phyloP scores from a whole-genome alignment of 2,797 vertebrate species.

The Neosilurus mollespiculum region DNA sequence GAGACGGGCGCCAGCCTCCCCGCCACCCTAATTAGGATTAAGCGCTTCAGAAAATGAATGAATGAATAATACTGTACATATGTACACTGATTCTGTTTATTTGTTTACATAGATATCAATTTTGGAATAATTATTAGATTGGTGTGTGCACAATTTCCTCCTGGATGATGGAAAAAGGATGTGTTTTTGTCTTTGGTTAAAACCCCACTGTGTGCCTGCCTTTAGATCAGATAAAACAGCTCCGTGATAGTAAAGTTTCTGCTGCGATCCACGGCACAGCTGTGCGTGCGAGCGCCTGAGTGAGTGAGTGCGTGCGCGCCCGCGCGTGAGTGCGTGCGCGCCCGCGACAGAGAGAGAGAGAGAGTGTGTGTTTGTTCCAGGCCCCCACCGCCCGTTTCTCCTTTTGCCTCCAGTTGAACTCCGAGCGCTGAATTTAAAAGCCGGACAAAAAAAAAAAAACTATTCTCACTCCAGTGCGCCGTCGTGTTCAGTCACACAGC shows the following conservation, averaged over 20 bases:
- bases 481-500: constrained; percentile 41
- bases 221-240: background rate
- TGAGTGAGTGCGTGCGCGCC: background rate
- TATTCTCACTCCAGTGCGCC: constrained; percentile 71
- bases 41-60: no score
- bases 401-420: constrained; percentile 62
- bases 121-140: no score
- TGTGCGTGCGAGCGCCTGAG: background rate
- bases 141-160: no score
- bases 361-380: constrained; percentile 51
- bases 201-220: no score
- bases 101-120: no score
- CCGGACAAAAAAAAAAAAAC: constrained; percentile 66
- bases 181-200: no score
- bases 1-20: no score
- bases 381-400: constrained; percentile 60
- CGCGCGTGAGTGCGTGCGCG: background rate
- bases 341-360: no score
- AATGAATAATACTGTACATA: no score
- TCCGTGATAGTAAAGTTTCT: background rate
- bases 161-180: no score
- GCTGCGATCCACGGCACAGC: background rate
- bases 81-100: no score
- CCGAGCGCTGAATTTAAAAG: constrained; percentile 86
- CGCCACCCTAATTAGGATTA: no score